Evolutionary conservation across 2,113 vertebrate species (phyloP), one percentile per base, ranked within the genome.

Genomic region (Ophiodon elongatus): DNA sequence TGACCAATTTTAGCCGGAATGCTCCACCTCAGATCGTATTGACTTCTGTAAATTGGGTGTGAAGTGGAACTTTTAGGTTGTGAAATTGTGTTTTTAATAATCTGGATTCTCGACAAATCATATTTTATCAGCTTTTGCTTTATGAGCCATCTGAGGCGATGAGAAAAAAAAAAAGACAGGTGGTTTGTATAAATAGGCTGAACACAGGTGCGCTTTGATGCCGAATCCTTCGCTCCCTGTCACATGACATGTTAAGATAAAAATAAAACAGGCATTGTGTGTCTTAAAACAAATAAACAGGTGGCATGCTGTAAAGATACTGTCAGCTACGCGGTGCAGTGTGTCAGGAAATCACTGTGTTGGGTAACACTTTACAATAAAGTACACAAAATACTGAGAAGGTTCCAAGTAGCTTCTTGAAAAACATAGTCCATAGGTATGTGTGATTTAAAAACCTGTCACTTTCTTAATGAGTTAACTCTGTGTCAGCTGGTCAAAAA

Each of bases 1-100:
- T 92, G 92, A 93, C 92, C 90, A 86, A 60, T 86, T 90, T 91
- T 86, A 73, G 62, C 72, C 19, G 47, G 77, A 87, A 90, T 87
- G 84, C 83, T 91, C 86, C 87, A 88, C 87, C 77, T 82, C 75
- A 69, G 81, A 57, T 43, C 79, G 87, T 80, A 87, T 82, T 91
- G 91, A 92, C 59, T 76, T 43, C 41, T 45, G 73, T 65, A 72
- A 84, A 87, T 87, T 63, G 39, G 85, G 90, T 76, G 81, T 87
- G 89, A 93, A 88, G 91, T 89, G 90, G 85, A 90, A 88, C 79
- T 88, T 85, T 87, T 77, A 82, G 80, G 41, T 57, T 54, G 87
- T 73, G 84, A 91, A 89, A 91, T 88, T 74, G 75, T 79, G 66
- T 81, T 90, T 87, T 75, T 87, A 85, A 88, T 88, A 84, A 89